phyloP scores from a whole-genome alignment of 2,888 invertebrate genomes.

The Campoletis raptor region DNA sequence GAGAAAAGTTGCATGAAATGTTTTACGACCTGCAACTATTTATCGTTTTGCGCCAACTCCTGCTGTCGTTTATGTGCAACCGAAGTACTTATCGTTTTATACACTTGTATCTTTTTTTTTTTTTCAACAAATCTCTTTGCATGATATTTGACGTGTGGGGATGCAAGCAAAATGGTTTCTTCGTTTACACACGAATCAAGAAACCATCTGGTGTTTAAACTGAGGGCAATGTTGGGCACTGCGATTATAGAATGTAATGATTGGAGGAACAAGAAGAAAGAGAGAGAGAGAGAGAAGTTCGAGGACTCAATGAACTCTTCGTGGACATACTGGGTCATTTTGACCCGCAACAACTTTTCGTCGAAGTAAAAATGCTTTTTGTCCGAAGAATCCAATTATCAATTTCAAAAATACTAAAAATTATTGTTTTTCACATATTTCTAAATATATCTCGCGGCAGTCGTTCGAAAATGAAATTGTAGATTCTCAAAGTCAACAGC shows the following conservation, averaged over 20 bases:
- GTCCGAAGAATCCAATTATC: too few relatives aligned
- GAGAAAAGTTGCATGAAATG: constrained; percentile 62
- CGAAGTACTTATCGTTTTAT: background rate
- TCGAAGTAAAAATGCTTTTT: too few relatives aligned
- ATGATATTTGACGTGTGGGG: background rate
- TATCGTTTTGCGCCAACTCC: constrained; percentile 66
- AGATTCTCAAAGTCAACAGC: too few relatives aligned
- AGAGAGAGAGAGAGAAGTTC: constrained; percentile 6
- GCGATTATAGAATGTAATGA: background rate
- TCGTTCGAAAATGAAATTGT: too few relatives aligned
- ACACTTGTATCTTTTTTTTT: background rate
- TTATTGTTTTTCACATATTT: too few relatives aligned
- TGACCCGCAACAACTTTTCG: too few relatives aligned
- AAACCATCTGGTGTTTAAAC: constrained; percentile 27
- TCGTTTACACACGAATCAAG: constrained; percentile 27
- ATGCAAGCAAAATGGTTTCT: background rate
- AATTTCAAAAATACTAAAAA: too few relatives aligned
- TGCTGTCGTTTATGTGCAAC: constrained; percentile 51
- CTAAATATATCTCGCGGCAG: too few relatives aligned
- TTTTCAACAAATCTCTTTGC: background rate
- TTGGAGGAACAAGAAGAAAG: background rate
- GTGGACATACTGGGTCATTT: too few relatives aligned
- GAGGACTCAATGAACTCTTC: constrained; percentile 1
- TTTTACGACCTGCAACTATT: constrained; percentile 68
- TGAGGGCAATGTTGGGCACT: background rate